A percentile compares a stretch with the other conserved stretches of the same genome.
Conservation (phyloP, 2,113 vertebrate species). For the Salvelinus alpinus region DNA sequence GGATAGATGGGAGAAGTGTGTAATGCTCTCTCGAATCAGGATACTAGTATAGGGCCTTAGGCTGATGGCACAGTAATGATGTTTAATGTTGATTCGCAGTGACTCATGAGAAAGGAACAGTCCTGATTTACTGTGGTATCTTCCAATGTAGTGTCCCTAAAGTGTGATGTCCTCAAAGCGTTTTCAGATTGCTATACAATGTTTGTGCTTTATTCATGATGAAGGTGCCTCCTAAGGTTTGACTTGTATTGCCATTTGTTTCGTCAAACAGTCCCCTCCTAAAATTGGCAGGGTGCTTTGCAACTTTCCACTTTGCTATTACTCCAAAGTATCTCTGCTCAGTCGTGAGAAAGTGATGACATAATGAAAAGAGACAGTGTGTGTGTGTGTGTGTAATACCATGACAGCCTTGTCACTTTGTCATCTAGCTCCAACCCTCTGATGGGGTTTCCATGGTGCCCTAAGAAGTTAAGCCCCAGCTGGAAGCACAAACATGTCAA, state of each 20-base stretch:
- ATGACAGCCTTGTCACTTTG: slow-evolving; percentile 24
- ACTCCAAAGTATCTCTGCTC: neutral
- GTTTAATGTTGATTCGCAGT: slow-evolving; percentile 31
- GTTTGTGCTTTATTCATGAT: too few species aligned
- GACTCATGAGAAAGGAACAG: neutral
- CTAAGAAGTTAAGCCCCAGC: slow-evolving; percentile 5
- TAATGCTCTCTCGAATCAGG: neutral
- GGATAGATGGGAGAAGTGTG: neutral
- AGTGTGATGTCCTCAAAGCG: neutral
- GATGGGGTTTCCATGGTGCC: slow-evolving; percentile 18
- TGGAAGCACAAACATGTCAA: slow-evolving; percentile 42
- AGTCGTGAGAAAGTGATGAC: slow-evolving; percentile 10
- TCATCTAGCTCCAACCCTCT: slow-evolving; percentile 31
- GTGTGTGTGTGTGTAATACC: slow-evolving; percentile 15
- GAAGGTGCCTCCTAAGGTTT: neutral
- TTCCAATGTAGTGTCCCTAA: neutral
- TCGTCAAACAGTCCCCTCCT: neutral
- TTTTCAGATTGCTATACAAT: too few species aligned
- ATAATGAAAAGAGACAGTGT: slow-evolving; percentile 6
- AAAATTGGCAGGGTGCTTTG: neutral
- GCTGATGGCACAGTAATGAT: slow-evolving; percentile 3
- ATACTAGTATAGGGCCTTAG: slow-evolving; percentile 4
- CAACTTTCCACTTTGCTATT: neutral
- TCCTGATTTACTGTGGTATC: neutral
- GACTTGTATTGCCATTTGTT: neutral